phyloP scores from a whole-genome alignment of 2,113 vertebrate species.

The Eurypyga helias region DNA sequence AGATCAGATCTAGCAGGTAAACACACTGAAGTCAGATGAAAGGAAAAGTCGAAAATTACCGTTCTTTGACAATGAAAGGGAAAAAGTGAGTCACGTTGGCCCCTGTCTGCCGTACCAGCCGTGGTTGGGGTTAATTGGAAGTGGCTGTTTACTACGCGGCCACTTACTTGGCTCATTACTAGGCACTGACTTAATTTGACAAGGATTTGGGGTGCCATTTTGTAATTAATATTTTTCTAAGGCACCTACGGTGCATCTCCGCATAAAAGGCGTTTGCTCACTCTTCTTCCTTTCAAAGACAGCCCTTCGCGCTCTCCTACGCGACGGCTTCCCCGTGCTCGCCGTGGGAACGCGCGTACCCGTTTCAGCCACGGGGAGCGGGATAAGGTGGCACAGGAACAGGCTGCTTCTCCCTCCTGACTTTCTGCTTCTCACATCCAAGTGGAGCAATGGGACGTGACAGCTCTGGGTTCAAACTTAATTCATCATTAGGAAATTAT shows the following conservation, averaged over 20 bases:
- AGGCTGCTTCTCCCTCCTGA: conserved; percentile 31
- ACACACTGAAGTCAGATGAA: conserved; percentile 51
- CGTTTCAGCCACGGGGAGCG: neutral
- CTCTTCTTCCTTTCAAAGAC: conserved; percentile 1
- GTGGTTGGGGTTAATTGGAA: conserved; percentile 7
- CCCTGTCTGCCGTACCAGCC: conserved; percentile 2
- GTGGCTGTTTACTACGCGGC: conserved; percentile 26
- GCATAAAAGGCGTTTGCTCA: neutral
- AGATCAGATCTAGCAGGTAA: conserved; percentile 58
- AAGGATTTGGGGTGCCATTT: conserved; percentile 40
- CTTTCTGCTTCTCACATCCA: conserved; percentile 58
- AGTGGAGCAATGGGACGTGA: conserved; percentile 64
- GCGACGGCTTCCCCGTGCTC: neutral
- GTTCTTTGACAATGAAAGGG: conserved; percentile 43
- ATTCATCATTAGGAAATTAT: conserved; percentile 75
- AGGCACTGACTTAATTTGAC: conserved; percentile 24
- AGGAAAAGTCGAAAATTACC: conserved; percentile 40
- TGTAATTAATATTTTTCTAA: conserved; percentile 46
- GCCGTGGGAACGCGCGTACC: neutral
- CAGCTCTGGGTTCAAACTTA: conserved; percentile 70
- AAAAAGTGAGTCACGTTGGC: conserved; percentile 38
- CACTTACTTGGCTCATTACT: conserved; percentile 42
- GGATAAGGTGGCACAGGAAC: neutral
- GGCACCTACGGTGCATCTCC: conserved; percentile 18
- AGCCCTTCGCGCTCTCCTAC: neutral